phyloP scores from a whole-genome alignment of 1,140 invertebrate genomes.

The Penaeus vannamei region DNA sequence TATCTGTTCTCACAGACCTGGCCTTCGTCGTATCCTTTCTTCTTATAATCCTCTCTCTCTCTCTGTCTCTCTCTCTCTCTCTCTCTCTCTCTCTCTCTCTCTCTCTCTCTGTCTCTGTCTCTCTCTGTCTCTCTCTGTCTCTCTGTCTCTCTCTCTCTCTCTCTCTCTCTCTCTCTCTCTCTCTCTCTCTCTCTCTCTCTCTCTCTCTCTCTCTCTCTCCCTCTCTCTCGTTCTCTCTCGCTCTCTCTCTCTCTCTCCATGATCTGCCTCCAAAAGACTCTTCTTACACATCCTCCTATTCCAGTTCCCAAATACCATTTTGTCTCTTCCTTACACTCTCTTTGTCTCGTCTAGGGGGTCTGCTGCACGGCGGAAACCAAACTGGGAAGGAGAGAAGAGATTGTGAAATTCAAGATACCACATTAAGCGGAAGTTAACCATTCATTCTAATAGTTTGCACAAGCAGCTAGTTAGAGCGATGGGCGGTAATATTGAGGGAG shows the following conservation, averaged over 20 bases:
- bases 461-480: no score
- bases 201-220: not conserved
- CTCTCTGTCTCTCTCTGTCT: not conserved
- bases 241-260: conserved; percentile 14
- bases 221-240: not conserved
- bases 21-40: not conserved
- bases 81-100: conserved; percentile 1
- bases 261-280: no score
- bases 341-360: not conserved
- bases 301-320: not conserved
- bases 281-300: no score
- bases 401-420: no score
- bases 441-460: no score
- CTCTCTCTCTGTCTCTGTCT: not conserved
- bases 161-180: not conserved
- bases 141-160: conserved; percentile 5
- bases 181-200: not conserved
- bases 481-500: no score
- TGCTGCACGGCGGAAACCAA: no score
- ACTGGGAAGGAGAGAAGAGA: no score
- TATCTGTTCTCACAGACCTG: no score
- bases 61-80: not conserved
- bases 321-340: not conserved
- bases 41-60: not conserved
- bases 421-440: no score